phyloP scores from a whole-genome alignment of 2,113 vertebrate species.

The Clupea harengus region DNA sequence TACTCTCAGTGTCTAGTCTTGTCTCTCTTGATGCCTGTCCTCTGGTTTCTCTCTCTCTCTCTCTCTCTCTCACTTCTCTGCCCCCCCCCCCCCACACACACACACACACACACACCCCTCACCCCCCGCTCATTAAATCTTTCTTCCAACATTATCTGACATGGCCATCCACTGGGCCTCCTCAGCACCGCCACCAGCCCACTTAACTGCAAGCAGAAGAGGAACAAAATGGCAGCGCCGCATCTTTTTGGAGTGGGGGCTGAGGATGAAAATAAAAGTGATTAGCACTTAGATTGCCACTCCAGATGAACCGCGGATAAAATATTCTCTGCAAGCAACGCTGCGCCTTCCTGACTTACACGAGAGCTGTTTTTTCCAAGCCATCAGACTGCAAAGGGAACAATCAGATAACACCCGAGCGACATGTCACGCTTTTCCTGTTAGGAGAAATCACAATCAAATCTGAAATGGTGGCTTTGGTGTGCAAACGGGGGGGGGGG shows the following conservation, averaged over 20 bases:
- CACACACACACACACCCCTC: too few relatives aligned
- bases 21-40: background rate
- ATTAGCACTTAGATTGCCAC: slow-evolving; percentile 20
- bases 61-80: background rate
- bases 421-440: background rate
- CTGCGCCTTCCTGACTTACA: background rate
- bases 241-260: background rate
- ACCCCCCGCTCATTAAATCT: background rate
- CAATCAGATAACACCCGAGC: slow-evolving; percentile 9
- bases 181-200: background rate
- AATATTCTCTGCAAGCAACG: background rate
- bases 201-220: background rate
- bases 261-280: slow-evolving; percentile 12
- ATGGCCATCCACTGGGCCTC: background rate
- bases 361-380: slow-evolving; percentile 9
- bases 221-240: background rate
- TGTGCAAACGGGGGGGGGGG: background rate
- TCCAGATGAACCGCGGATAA: slow-evolving; percentile 13
- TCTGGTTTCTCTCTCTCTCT: background rate
- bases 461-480: background rate
- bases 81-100: too few relatives aligned
- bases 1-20: background rate
- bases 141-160: background rate
- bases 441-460: background rate
- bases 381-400: slow-evolving; percentile 2